A percentile compares a stretch with the other conserved stretches of the same genome.
phyloP scores from a whole-genome alignment of 2,888 invertebrate genomes.

The Andrena dorsata region DNA sequence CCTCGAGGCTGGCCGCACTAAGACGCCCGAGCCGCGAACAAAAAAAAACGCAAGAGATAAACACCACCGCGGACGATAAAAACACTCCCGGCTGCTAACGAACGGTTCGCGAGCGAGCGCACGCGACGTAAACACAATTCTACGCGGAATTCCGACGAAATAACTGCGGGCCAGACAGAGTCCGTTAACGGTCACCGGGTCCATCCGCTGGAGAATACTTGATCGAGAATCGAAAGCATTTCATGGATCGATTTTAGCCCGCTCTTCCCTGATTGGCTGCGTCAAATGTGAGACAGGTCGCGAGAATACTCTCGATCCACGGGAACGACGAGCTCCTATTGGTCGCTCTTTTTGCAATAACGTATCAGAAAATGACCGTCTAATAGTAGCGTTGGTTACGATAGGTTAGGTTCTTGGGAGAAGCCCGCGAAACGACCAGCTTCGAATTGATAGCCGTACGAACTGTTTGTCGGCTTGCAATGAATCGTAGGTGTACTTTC shows the following conservation, averaged over 20 bases:
- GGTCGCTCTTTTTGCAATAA: neutral
- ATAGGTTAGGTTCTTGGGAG: slow-evolving; percentile 3
- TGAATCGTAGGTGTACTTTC: neutral
- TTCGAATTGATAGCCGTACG: neutral
- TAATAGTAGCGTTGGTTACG: neutral
- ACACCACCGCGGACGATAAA: neutral
- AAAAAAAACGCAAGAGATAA: slow-evolving; percentile 5
- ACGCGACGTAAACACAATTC: neutral
- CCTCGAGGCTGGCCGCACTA: slow-evolving; percentile 3
- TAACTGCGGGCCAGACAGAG: neutral
- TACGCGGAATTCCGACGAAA: neutral
- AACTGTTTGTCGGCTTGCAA: neutral
- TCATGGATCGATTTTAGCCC: neutral
- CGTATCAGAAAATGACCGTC: neutral
- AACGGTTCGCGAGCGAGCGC: neutral
- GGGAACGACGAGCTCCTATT: slow-evolving; percentile 1
- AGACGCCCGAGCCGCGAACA: neutral
- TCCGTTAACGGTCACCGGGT: neutral
- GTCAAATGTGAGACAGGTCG: slow-evolving; percentile 2
- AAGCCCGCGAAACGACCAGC: neutral
- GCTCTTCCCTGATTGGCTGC: neutral
- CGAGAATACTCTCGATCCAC: neutral
- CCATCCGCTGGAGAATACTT: neutral
- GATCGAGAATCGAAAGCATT: slow-evolving; percentile 9
- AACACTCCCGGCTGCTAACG: neutral